Base-by-base conservation (phyloP, 30 jellyfish, hydroid and myxozoan genomes). In the Hydractinia echinata region DNA sequence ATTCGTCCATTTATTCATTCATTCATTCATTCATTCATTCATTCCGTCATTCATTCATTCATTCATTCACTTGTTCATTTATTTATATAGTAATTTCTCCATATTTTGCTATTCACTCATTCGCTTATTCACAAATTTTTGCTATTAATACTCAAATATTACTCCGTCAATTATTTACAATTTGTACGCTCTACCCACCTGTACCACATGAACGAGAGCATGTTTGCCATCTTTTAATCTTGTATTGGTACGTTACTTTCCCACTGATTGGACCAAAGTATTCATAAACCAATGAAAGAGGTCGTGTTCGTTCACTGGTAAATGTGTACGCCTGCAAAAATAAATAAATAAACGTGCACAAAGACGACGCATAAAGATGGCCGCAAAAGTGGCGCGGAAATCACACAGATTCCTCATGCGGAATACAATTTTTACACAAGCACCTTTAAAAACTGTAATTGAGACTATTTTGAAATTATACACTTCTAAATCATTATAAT, bases 181-280 rank as follows among this genome's bases (percentile, higher is more conserved):
- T 58, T 58, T 58, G 19, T 13, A 58, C 9, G 9, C 4, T 2
- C 54, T 0, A 50, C 21, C 18, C 51, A 78, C 95, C 95, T 21
- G 77, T 80, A 16, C 87, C 95, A 66, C 95, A 89, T 5, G 85
- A 21, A 54, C 67, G 82, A 10, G 89, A 79, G 89, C 97, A 89
- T 30, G 73, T 18, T 55, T 54, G 78, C 96, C 96, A 89, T 52
- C 76, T 81, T 8, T 61, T 78, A 66, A 84, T 76, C 48, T 55
- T 85, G 67, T 77, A 89, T 61, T 84, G 76, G 81, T 67, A 89
- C 15, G 67, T 6, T 44, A 66, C 76, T 21, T 67, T 72, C n/a
- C 58, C 83, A 9, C 39, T 62, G 54, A 71, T 78, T 61, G 87
- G 91, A 39, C 77, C 79, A 66, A 82, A 88, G 78, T 60, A 82